Base-by-base conservation (phyloP, 2,888 invertebrate species). In the Luperina nickerlii region DNA sequence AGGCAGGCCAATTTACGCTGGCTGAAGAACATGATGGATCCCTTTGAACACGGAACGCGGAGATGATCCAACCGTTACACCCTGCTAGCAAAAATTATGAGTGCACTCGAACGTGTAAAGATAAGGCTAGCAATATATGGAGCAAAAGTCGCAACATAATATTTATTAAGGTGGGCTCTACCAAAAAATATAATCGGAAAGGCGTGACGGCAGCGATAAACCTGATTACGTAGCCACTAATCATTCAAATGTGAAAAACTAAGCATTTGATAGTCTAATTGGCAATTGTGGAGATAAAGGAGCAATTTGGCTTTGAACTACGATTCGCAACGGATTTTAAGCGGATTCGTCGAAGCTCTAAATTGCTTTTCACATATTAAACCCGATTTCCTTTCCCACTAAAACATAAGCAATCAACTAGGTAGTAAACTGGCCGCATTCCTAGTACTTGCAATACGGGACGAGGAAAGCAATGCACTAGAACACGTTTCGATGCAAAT, bases 401-500 rank as follows among this genome's bases (percentile, higher is more conserved):
- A 80, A 87, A 89, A 90, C 86, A 88, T 89, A 88, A 88, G 89
- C 89, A 90, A 91, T 93, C 89, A 87, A 85, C 79, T 81, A 87
- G 85, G 81, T 77, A 87, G 86, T 91, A 88, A 91, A 91, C 89
- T 90, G 88, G 87, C 88, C 90, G 88, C 92, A 94, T 94, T 92
- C 91, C 91, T 87, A 88, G 89, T 91, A 90, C 87, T 87, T 86
- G 87, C 89, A 90, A 90, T 89, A 90, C 86, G 88, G 87, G 86
- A 87, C 88, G 89, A 79, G 88, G 88, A 90, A 89, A 92, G 93
- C 91, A 93, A 93, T 93, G 93, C 92, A 92, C 91, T 92, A 91
- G 88, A 93, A 93, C 94, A 94, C 94, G 94, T 95, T 95, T 93
- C 92, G 91, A 94, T 95, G 95, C 95, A 95, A 96, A 96, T 96